Evolutionary conservation across 2,113 vertebrate species (phyloP).

Genomic region (Ursus arctos): DNA sequence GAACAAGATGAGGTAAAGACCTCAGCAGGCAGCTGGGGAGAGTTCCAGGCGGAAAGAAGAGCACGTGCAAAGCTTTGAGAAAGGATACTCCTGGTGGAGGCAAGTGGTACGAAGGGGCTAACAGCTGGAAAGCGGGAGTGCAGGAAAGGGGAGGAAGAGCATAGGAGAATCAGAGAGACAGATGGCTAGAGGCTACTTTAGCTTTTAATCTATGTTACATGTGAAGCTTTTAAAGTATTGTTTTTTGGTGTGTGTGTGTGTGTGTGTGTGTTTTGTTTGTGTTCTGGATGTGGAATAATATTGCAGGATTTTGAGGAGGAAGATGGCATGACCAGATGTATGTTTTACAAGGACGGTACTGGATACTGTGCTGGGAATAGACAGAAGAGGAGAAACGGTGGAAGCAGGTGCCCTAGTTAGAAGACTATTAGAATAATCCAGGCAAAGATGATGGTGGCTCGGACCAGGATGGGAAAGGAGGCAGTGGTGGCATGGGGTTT

Average conservation of each 20-base stretch:
- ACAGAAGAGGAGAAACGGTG: neutral
- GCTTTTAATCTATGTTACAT: neutral
- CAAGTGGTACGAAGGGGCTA: no score
- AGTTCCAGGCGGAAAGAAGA: neutral
- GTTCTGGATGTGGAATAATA: neutral
- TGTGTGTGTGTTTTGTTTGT: neutral
- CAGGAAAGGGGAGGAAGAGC: fast-evolving
- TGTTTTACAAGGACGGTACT: neutral
- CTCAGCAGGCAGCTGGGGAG: neutral
- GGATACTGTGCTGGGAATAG: neutral
- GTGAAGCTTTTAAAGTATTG: neutral
- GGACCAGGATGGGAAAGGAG: neutral
- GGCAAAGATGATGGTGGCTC: neutral
- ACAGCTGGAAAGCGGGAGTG: no score
- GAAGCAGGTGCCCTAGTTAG: neutral
- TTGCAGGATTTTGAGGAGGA: neutral
- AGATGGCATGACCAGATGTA: neutral
- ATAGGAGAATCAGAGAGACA: neutral
- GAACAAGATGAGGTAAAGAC: neutral
- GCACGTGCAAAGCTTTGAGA: neutral
- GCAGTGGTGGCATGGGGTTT: neutral
- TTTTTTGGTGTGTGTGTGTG: neutral
- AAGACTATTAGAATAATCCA: neutral
- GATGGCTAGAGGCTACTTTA: neutral
- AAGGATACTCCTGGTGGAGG: neutral